Evolutionary conservation across 2,797 vertebrate genomes (phyloP), one percentile per base, ranked within the genome.

Genomic region (Pelobates cultripes): DNA sequence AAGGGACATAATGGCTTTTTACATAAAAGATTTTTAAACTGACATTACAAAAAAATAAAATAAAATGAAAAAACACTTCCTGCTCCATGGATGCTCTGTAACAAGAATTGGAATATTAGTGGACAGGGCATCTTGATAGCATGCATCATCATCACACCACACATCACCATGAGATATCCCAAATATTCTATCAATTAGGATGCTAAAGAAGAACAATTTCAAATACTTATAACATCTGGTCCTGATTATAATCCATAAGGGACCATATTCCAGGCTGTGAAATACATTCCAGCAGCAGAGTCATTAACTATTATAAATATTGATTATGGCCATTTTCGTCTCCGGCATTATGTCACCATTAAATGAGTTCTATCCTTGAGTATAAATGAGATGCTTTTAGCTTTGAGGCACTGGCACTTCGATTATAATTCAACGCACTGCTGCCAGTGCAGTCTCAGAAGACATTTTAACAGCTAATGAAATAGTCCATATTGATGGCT

Each of bases 301-400:
- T 75, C 77, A 83, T 79, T 78, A 83, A 70, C 81, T 73, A 78
- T 41, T 63, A 73, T 78, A 73, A 73, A 78, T 78, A 77, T 78
- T 78, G 63, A 83, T 83, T 76, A 70, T 57, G 74, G 74, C 5
- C 74, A 77, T 81, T 81, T 76, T 78, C 66, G 63, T 47, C 71
- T 64, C 44, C 66, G 67, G 71, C 73, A 79, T 83, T 78, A 83
- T 83, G 71, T 75, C 64, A 74, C 66, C 71, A 60, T 77, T 79
- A 70, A 61, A 70, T 79, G 71, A 83, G 53, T 73, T 78, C 64
- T 79, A 83, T 75, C 64, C 61, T 57, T 78, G 71, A 64, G 47
- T 43, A 83, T 70, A 83, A 83, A 83, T 83, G 57, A 83, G 71
- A 68, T 75, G 70, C 76, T 64, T 83, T 79, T 83, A 83, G 76